Conservation (phyloP, 1,140 invertebrate genomes). For the Drosophila sulfurigaster region DNA sequence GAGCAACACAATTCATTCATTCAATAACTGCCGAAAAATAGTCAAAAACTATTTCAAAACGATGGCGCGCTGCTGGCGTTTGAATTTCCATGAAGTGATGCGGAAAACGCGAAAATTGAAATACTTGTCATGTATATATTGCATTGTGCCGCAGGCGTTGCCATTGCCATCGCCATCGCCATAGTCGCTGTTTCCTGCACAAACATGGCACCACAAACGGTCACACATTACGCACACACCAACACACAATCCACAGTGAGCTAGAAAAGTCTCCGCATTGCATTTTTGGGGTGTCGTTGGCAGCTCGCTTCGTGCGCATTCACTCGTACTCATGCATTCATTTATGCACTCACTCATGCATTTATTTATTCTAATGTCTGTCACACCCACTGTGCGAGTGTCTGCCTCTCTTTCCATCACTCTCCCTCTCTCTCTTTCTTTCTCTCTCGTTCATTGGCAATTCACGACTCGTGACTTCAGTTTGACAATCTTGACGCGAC, state of each 20-base stretch:
- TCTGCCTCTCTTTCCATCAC: background rate
- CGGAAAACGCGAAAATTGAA: constrained; percentile 63
- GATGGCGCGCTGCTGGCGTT: constrained; percentile 43
- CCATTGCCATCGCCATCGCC: background rate
- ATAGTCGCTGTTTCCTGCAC: background rate
- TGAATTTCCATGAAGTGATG: constrained; percentile 61
- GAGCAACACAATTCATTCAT: background rate
- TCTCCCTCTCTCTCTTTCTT: background rate
- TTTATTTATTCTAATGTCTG: constrained; percentile 65
- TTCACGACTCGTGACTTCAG: constrained; percentile 4
- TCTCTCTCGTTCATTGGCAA: background rate
- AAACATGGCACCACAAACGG: constrained; percentile 10
- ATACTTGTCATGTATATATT: constrained; percentile 57
- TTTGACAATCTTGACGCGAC: background rate
- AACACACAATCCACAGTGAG: background rate
- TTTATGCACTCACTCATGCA: constrained; percentile 64
- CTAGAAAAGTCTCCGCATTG: constrained; percentile 20
- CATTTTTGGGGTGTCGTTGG: constrained; percentile 7
- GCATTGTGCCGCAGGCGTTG: constrained; percentile 32
- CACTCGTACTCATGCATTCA: constrained; percentile 57
- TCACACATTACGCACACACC: background rate
- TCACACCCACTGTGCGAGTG: background rate
- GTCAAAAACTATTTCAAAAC: constrained; percentile 47
- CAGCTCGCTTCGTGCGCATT: constrained; percentile 39
- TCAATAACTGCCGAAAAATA: constrained; percentile 10